Evolutionary conservation across 2,888 invertebrate species (phyloP).

Genomic region (Candidula unifasciata): DNA sequence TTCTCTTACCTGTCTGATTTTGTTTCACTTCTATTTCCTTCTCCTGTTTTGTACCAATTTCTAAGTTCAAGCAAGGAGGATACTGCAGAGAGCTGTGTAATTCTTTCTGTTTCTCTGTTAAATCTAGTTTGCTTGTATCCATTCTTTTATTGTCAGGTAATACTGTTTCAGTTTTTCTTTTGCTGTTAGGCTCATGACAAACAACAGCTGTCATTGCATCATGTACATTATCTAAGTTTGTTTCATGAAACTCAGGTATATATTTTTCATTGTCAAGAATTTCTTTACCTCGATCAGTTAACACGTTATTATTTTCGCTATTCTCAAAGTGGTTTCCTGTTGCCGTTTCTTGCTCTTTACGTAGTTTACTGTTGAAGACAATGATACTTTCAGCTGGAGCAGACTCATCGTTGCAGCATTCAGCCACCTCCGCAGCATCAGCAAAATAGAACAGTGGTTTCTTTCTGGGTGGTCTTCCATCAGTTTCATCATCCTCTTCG

Average conservation of each 20-base stretch:
- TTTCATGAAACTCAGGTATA: background rate
- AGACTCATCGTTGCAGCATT: background rate
- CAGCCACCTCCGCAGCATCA: background rate
- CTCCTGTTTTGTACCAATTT: too few species aligned
- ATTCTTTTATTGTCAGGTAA: background rate
- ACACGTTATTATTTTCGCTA: background rate
- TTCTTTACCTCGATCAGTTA: background rate
- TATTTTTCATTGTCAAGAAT: background rate
- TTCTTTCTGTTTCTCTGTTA: background rate
- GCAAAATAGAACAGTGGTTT: constrained; percentile 19
- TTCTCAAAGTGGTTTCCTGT: background rate
- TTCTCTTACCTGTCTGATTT: too few species aligned
- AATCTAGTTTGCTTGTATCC: too few species aligned
- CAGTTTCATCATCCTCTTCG: constrained; percentile 10
- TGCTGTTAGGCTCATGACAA: background rate
- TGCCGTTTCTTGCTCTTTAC: too few species aligned
- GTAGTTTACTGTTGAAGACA: constrained; percentile 12
- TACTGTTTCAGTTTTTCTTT: background rate
- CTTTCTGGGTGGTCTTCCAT: background rate
- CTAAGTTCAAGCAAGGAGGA: too few species aligned
- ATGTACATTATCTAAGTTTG: background rate
- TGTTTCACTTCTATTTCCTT: too few species aligned
- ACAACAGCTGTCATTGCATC: background rate
- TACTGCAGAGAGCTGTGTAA: background rate
- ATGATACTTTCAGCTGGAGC: background rate